Evolutionary conservation across 2,888 invertebrate species (phyloP).

Genomic region (Coecobrya sp.): DNA sequence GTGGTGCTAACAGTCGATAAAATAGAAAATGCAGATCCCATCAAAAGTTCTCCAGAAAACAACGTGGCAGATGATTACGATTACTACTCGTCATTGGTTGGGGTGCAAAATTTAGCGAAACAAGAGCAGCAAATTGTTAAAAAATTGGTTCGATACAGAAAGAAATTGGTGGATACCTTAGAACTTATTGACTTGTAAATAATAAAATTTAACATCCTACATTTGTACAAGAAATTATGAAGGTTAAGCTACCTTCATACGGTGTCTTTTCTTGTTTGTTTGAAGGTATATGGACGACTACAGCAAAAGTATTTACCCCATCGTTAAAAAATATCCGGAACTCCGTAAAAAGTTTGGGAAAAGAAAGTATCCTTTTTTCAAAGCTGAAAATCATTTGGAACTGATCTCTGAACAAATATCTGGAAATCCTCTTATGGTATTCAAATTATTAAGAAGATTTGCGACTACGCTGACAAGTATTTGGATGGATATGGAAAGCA

Average conservation of each 20-base stretch:
- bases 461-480: slow-evolving; percentile 80
- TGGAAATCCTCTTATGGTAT: slow-evolving; percentile 84
- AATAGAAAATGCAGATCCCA: neutral
- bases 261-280: neutral
- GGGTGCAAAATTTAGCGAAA: slow-evolving; percentile 83
- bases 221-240: neutral
- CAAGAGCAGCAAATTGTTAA: slow-evolving; percentile 83
- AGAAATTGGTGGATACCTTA: slow-evolving; percentile 76
- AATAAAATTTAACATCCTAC: neutral
- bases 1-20: too few species aligned
- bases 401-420: slow-evolving; percentile 80
- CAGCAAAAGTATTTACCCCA: slow-evolving; percentile 78
- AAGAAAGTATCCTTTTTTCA: slow-evolving; percentile 67
- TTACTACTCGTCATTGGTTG: slow-evolving; percentile 84
- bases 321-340: slow-evolving; percentile 20
- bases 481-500: slow-evolving; percentile 63
- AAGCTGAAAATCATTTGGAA: slow-evolving; percentile 75
- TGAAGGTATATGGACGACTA: slow-evolving; percentile 84
- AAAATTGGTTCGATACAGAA: slow-evolving; percentile 77
- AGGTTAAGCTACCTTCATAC: too few species aligned
- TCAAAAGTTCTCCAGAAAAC: neutral
- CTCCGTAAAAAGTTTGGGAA: slow-evolving; percentile 20
- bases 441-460: slow-evolving; percentile 84
- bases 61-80: slow-evolving; percentile 56
- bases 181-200: slow-evolving; percentile 77